Conservation (phyloP, 2,797 vertebrate genomes). For the Gymnoscopelus microlampas region DNA sequence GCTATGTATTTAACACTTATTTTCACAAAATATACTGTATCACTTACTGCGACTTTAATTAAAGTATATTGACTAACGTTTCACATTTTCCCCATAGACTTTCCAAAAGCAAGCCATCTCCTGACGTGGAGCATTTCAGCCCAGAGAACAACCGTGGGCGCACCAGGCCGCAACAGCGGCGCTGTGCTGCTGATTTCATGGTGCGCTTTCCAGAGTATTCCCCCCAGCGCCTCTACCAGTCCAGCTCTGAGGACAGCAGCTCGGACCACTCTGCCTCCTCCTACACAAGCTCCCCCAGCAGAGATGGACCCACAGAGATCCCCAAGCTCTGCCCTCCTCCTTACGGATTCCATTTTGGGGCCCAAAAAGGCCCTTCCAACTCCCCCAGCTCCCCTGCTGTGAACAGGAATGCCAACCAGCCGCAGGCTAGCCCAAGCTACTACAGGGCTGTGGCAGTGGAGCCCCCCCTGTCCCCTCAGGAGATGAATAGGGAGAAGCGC, state of each 20-base stretch:
- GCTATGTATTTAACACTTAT: too few relatives aligned
- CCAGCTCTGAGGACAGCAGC: constrained; percentile 88
- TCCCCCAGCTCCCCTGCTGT: constrained; percentile 6
- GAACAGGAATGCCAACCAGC: constrained; percentile 55
- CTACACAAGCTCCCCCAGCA: constrained; percentile 79
- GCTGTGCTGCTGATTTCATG: constrained; percentile 78
- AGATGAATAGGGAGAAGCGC: constrained; percentile 56
- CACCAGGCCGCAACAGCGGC: constrained; percentile 76
- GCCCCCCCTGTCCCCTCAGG: constrained; percentile 47
- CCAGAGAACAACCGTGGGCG: constrained; percentile 72
- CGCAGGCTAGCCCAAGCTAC: constrained; percentile 30
- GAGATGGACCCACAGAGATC: constrained; percentile 67
- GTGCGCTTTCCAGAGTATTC: constrained; percentile 80
- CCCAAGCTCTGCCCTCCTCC: constrained; percentile 81
- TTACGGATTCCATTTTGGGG: constrained; percentile 77
- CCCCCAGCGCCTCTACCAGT: constrained; percentile 77
- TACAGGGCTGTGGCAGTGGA: constrained; percentile 27
- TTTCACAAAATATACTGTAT: too few relatives aligned
- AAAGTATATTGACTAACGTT: not conserved
- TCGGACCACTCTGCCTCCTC: constrained; percentile 87
- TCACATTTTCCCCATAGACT: constrained; percentile 69
- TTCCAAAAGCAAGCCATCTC: constrained; percentile 72
- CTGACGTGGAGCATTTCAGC: constrained; percentile 52
- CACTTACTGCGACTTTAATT: too few relatives aligned
- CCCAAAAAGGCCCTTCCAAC: constrained; percentile 49